A percentile compares a stretch with the other conserved stretches of the same genome.
Conservation (phyloP, 2,797 vertebrate species). For the Acanthiza pusilla region DNA sequence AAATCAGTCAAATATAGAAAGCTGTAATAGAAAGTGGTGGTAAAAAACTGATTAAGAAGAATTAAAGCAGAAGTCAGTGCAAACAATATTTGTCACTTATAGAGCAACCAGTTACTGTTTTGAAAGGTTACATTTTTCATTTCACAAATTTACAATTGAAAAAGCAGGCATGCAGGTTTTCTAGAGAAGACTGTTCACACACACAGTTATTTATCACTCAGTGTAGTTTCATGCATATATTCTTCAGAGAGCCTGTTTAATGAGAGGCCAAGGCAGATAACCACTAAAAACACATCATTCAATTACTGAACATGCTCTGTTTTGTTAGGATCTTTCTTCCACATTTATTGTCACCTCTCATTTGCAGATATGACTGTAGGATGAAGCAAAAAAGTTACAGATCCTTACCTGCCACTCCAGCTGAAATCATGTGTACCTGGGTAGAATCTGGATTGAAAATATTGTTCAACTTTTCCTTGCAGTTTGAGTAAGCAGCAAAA, state of each 20-base stretch:
- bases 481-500: conserved; percentile 96
- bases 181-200: background rate
- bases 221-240: background rate
- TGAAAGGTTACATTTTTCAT: background rate
- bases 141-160: background rate
- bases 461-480: conserved; percentile 92
- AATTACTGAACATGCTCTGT: background rate
- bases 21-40: conserved; percentile 32
- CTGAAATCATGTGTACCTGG: conserved; percentile 97
- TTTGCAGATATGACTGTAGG: background rate
- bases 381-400: conserved; percentile 47
- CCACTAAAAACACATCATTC: background rate
- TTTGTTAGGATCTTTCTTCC: background rate
- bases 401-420: conserved; percentile 95
- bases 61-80: background rate
- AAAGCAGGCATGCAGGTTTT: background rate
- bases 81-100: background rate
- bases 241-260: background rate
- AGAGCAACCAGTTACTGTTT: background rate
- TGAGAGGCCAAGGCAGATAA: background rate
- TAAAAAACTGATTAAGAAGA: background rate
- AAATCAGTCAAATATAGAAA: conserved; percentile 39
- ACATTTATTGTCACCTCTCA: background rate
- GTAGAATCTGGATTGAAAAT: conserved; percentile 92
- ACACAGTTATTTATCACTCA: background rate